Conservation (phyloP, 2,888 invertebrate species). For the Leucophenga montana region DNA sequence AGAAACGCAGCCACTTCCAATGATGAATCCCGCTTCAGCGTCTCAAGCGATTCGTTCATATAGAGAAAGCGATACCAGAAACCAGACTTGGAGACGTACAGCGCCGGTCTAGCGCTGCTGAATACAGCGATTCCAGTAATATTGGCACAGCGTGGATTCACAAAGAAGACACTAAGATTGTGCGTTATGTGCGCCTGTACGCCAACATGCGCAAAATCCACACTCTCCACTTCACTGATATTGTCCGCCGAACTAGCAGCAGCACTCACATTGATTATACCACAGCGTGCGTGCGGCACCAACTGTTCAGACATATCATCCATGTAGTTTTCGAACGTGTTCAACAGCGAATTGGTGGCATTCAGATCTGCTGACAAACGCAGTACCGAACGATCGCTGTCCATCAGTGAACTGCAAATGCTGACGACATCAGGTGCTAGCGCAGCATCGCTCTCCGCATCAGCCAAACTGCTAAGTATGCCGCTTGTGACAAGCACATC, state of each 20-base stretch:
- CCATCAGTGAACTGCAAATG: constrained; percentile 75
- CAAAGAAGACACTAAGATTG: constrained; percentile 68
- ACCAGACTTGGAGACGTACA: constrained; percentile 37
- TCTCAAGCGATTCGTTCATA: constrained; percentile 71
- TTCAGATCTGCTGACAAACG: constrained; percentile 74
- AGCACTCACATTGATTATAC: neutral
- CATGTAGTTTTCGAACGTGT: constrained; percentile 76
- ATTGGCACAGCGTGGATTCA: constrained; percentile 64
- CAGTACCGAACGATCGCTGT: constrained; percentile 69
- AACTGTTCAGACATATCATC: constrained; percentile 66
- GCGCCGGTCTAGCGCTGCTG: constrained; percentile 29
- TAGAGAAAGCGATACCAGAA: constrained; percentile 70
- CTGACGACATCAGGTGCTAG: constrained; percentile 56
- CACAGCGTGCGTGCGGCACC: constrained; percentile 43
- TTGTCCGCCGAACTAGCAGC: neutral
- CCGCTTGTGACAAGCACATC: constrained; percentile 76
- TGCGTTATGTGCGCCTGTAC: constrained; percentile 58
- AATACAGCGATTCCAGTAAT: constrained; percentile 69
- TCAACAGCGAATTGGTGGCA: constrained; percentile 78
- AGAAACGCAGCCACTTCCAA: constrained; percentile 76
- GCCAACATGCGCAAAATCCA: constrained; percentile 49
- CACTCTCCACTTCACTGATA: constrained; percentile 38
- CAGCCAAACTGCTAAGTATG: constrained; percentile 56
- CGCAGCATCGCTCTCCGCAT: constrained; percentile 37
- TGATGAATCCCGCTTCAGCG: constrained; percentile 73